Evolutionary conservation across 2,113 vertebrate genomes (phyloP), one percentile per base, ranked within the genome.

Genomic region (Rhagologus leucostigma): DNA sequence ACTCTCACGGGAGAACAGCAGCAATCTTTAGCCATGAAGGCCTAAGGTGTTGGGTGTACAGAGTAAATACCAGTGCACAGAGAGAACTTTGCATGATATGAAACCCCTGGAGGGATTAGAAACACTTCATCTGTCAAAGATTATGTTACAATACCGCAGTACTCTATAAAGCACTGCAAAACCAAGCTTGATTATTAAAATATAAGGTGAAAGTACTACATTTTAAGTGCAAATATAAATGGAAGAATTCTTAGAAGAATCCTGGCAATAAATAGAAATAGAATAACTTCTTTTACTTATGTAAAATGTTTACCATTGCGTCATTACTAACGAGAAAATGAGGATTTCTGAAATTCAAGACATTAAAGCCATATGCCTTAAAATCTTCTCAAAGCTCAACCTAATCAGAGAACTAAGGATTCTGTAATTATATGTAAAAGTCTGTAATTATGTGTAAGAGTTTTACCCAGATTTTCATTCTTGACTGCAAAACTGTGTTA

Each of bases 401-500:
- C 80, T 84, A 92, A 84, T 42, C 41, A 64, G 29, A 63, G 65
- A 81, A 87, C 49, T 81, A 82, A 84, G 80, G 70, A 91, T 84
- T 68, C 73, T 81, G 68, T 77, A 93, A 92, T 86, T 70, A 32
- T 18, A 13, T 42, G 42, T 83, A 80, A 92, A 91, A 76, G 75
- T 63, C 68, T 84, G 63, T 74, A 93, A 88, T 86, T 55, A 57
- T 9, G 14, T 35, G 42, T 86, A 88, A 92, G 92, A 79, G 90
- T 70, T 93, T 97, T 96, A 91, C 33, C 39, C 73, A 70, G 86
- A 87, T 92, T 95, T 92, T 89, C 89, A 90, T 84, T 93, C 85
- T 95, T 89, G 75, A 76, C 83, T 96, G 70, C 71, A 93, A 68
- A 85, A 62, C 39, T 81, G 76, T 65, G 63, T 47, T 84, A 85